A percentile compares a stretch with the other conserved stretches of the same genome.
phyloP scores from a whole-genome alignment of 2,113 vertebrate species.

The Ptilonorhynchus violaceus region DNA sequence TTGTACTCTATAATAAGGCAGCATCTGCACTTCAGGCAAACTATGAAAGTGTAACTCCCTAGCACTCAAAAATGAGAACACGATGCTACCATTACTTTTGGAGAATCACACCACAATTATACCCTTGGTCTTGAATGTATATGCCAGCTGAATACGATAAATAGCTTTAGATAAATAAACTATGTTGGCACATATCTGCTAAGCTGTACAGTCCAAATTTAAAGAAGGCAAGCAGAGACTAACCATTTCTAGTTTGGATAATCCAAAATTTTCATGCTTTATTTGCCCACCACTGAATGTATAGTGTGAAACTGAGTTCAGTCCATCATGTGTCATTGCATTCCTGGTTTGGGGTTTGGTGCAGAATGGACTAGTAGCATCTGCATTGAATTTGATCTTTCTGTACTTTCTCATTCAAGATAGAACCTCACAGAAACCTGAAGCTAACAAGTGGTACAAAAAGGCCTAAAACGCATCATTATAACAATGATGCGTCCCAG shows the following conservation, averaged over 20 bases:
- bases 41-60: not conserved
- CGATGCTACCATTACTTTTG: not conserved
- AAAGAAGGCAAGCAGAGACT: not conserved
- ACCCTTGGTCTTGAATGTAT: not conserved
- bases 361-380: not conserved
- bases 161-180: not conserved
- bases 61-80: not conserved
- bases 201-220: not conserved
- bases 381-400: not conserved
- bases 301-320: not conserved
- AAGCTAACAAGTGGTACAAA: not conserved
- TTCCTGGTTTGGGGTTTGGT: not conserved
- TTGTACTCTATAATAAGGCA: not conserved
- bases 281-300: not conserved
- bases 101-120: not conserved
- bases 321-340: not conserved
- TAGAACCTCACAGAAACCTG: not conserved
- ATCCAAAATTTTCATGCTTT: not conserved
- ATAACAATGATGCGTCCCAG: not conserved
- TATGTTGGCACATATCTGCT: accelerated
- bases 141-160: not conserved
- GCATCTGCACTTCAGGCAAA: not conserved
- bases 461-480: not conserved
- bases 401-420: not conserved
- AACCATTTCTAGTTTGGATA: not conserved